Conservation (phyloP, 2,113 vertebrate genomes). For the Nycticebus coucang region DNA sequence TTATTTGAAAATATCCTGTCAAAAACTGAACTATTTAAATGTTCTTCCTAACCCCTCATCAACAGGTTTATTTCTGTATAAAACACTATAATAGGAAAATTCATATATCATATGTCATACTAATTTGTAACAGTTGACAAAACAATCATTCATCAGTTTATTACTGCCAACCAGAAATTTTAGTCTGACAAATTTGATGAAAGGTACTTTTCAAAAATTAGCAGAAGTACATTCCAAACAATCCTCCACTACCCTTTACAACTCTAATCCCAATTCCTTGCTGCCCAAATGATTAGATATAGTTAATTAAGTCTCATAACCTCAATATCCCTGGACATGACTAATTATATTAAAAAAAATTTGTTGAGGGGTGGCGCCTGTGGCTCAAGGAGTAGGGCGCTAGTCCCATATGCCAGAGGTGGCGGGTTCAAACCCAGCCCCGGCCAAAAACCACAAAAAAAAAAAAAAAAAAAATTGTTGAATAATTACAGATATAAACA, state of each 20-base stretch:
- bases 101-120: not conserved
- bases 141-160: not conserved
- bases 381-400: no score
- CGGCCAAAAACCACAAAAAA: no score
- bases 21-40: slow-evolving; percentile 12
- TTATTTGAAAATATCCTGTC: not conserved
- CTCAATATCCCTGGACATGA: not conserved
- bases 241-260: not conserved
- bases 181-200: slow-evolving; percentile 7
- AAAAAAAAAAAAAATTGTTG: not conserved
- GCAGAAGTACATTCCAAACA: not conserved
- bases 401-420: no score
- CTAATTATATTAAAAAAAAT: not conserved
- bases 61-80: not conserved
- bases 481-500: not conserved
- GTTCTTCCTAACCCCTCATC: not conserved
- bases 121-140: not conserved
- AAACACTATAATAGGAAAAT: not conserved
- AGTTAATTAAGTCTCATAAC: not conserved
- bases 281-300: not conserved
- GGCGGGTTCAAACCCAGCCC: no score
- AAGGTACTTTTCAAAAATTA: not conserved
- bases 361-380: no score
- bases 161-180: not conserved
- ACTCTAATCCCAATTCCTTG: not conserved